Evolutionary conservation across 2,113 vertebrate genomes (phyloP).

Genomic region (Dasyurus viverrinus): DNA sequence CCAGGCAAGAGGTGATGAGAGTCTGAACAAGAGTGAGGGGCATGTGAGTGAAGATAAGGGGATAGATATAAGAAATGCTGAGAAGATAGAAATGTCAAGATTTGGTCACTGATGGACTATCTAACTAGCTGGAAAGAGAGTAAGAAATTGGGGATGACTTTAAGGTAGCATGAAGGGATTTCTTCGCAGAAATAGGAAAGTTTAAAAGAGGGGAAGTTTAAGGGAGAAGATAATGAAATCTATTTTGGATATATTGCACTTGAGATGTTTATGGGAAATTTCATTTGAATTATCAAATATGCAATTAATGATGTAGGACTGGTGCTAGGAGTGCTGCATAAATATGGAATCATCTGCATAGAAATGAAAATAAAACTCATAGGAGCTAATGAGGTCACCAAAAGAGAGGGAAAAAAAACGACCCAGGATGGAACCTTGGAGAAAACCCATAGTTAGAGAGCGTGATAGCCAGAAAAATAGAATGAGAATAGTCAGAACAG

Average conservation of each 20-base stretch:
- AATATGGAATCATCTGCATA: not conserved
- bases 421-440: not conserved
- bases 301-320: not conserved
- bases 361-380: not conserved
- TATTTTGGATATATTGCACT: not conserved
- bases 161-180: not conserved
- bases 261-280: not conserved
- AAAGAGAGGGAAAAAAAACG: not conserved
- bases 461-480: not conserved
- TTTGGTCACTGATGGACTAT: not conserved
- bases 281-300: not conserved
- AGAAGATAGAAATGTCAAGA: not conserved
- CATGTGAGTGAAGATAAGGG: not conserved
- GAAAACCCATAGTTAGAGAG: not conserved
- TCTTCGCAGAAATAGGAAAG: not conserved
- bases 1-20: not conserved
- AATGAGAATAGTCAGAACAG: not conserved
- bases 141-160: not conserved
- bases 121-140: not conserved
- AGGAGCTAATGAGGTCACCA: not conserved
- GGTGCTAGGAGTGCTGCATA: not conserved
- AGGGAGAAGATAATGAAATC: not conserved
- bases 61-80: not conserved
- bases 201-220: not conserved
- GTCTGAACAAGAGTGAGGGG: not conserved